These are phyloP conservation scores for Hippopotamus amphibius DNA, from an alignment of 2,113 vertebrate species.

Conservation along the genomic window DNA sequence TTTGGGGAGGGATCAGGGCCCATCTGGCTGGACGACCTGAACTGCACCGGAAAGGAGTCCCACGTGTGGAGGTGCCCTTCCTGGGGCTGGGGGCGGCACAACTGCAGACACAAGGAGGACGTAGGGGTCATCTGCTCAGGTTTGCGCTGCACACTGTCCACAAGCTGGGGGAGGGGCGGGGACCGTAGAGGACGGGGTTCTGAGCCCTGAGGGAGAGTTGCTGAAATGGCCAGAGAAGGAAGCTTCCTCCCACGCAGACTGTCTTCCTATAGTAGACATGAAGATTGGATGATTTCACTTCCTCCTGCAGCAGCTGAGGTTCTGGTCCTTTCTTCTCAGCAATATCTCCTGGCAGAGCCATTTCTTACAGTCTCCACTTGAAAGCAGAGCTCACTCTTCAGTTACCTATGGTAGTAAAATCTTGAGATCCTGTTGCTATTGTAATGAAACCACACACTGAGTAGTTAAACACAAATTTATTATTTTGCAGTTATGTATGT, in stretches of 20 bases:
- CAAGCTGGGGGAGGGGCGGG: background rate
- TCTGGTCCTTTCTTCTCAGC: background rate
- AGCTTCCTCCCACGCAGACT: background rate
- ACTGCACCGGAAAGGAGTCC: slow-evolving; percentile 31
- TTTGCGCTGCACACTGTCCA: background rate
- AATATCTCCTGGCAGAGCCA: background rate
- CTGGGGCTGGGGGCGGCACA: too few relatives aligned
- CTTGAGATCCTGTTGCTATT: background rate
- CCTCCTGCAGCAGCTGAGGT: background rate
- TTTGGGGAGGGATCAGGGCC: background rate
- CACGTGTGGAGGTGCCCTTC: slow-evolving; percentile 12
- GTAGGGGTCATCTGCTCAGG: slow-evolving; percentile 82
- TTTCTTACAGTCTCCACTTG: background rate
- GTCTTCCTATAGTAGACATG: background rate
- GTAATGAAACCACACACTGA: background rate
- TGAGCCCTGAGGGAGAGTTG: background rate
- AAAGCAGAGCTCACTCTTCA: background rate
- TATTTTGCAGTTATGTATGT: background rate
- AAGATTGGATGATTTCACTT: background rate
- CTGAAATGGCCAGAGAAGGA: background rate
- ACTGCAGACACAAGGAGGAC: background rate
- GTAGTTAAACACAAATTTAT: background rate
- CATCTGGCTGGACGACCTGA: background rate
- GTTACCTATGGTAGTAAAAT: background rate
- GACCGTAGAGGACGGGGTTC: background rate